Evolutionary conservation across 2,113 vertebrate species (phyloP).

Genomic region (Progne subis): DNA sequence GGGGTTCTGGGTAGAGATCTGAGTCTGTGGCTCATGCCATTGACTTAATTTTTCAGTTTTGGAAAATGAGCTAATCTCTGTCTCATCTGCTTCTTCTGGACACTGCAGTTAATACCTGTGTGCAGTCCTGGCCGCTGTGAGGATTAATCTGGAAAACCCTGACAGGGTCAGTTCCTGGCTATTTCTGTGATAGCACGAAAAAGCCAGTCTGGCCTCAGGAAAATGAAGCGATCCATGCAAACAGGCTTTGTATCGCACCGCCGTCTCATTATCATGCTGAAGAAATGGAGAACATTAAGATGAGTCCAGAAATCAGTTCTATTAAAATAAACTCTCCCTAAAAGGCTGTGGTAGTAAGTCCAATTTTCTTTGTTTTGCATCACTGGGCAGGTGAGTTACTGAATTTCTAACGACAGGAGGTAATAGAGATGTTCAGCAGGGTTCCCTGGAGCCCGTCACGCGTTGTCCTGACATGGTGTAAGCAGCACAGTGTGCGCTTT

Average conservation of each 20-base stretch:
- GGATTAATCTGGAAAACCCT: neutral
- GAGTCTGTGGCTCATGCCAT: neutral
- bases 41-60: neutral
- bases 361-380: slow-evolving; percentile 72
- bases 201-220: neutral
- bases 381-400: slow-evolving; percentile 69
- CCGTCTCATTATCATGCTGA: neutral
- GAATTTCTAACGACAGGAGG: slow-evolving; percentile 63
- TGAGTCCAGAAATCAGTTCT: neutral
- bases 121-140: neutral
- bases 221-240: neutral
- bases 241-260: neutral
- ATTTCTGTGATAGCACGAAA: neutral
- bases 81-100: neutral
- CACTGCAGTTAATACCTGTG: neutral
- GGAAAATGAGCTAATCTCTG: neutral
- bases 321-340: slow-evolving; percentile 51
- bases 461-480: neutral
- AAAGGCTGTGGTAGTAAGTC: slow-evolving; percentile 52
- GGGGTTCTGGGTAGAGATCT: neutral
- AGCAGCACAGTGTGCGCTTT: neutral
- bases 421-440: slow-evolving; percentile 65
- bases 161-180: neutral
- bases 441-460: slow-evolving; percentile 49
- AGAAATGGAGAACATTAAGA: neutral